Evolutionary conservation across 2,113 vertebrate genomes (phyloP), one percentile per base, ranked within the genome.

Genomic region (Chlamydotis undulata): DNA sequence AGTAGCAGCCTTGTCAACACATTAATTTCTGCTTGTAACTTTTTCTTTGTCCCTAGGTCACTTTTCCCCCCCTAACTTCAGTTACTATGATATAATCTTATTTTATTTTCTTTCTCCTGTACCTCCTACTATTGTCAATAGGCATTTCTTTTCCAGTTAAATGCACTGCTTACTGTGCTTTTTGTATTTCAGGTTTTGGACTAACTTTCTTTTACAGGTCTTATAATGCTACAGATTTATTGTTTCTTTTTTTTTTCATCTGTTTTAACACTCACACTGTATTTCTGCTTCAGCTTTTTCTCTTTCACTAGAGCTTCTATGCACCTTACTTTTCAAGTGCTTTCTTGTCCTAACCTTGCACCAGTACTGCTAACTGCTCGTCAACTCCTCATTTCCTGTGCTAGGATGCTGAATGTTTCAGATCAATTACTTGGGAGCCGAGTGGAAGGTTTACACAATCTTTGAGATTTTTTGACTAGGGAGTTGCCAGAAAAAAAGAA

Each of bases 1-100:
- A 96, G 50, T 17, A 80, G 70, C 17, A 94, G 21, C 9, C 70
- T 94, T 96, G 43, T 89, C 80, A 93, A 91, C 43, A 63, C 39
- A 29, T 57, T 94, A 31, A 88, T 89, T 93, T 59, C 10, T 76
- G 70, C 8, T 35, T 19, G 26, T 47, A 85, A 31, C 45, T 53
- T 73, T 73, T 85, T 87, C 41, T 96, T 91, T 67, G 41, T n/a
- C 25, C 29, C 39, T 55, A 43, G 70, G 74, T 74, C 52, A 65
- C 67, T 80, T 89, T 96, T 37, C 64, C 17, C 19, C 22, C 19
- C 23, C 17, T 53, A 57, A 45, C 61, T 87, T 94, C 79, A 29
- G 21, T 55, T 78, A 69, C 7, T 10, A 9, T 67, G 33, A 69
- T 77, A 74, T 7, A 85, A 83, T 56, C 14, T 73, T 29, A 43